Base-by-base conservation (phyloP, 2,797 vertebrate genomes). In the Forpus xanthops region DNA sequence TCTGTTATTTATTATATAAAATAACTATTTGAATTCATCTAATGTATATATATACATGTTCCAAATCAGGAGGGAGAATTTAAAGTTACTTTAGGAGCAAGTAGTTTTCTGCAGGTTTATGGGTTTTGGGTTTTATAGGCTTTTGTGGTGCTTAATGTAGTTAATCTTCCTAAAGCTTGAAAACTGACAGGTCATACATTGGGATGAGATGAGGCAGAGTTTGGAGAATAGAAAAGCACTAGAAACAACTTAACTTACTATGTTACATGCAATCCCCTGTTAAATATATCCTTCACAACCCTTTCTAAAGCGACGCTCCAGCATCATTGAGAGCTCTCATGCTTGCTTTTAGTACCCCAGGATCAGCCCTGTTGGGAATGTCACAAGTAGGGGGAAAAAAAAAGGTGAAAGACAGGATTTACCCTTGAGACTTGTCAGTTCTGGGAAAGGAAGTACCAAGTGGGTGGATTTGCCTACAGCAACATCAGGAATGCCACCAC, bases 271-370 rank as follows among this genome's bases (percentile, higher is more conserved):
- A 70, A 74, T 12, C 21, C 19, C 5, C 12, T 37, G 4, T 50
- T 89, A 64, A 90, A 62, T 39, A 35, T 9, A 15, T 49, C 28
- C 30, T 73, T 83, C 49, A 71, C 13, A 92, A 23, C 19, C 4
- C 4, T 24, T 24, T 70, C 65, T 14, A 12, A 65, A 61, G 50
- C 3, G 3, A 30, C 53, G 44, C 17, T 76, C 33, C 60, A 56
- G 47, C 62, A 74, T 28, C 65, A 17, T 49, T 52, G 42, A 56
- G 39, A 80, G 24, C 9, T 12, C 50, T 60, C 23, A 30, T 0
- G 0, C 33, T 75, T 1, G 0, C 70, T 81, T 81, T 24, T 21
- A 24, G 24, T 20, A 25, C 5, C 1, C 11, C 55, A 49, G 45
- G n/a, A 74, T 49, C 33, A 67, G 28, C n/a, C 39, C 65, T 67